phyloP scores from a whole-genome alignment of 2,113 vertebrate species.

The Candoia aspera region DNA sequence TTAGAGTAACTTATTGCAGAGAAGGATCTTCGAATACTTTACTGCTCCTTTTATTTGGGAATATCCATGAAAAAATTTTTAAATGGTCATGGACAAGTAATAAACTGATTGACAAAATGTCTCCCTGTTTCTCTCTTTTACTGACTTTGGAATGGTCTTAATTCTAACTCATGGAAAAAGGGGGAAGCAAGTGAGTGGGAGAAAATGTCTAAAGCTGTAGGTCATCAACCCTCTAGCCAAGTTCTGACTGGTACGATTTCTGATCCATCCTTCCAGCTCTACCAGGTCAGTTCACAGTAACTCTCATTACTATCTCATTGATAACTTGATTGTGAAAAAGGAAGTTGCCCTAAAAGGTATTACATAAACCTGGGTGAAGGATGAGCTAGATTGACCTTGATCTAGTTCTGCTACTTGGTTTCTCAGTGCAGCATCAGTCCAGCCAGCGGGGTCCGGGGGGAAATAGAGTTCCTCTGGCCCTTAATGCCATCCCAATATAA shows the following conservation, averaged over 20 bases:
- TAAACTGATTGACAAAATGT: not conserved
- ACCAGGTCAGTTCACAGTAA: not conserved
- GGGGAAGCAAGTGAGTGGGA: not conserved
- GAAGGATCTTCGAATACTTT: not conserved
- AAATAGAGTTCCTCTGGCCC: not conserved
- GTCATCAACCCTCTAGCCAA: not conserved
- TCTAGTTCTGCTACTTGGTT: not conserved
- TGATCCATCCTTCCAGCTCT: not conserved
- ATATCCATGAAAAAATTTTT: not conserved
- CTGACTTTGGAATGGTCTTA: not conserved
- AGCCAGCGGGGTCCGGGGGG: not conserved
- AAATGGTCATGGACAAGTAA: not conserved
- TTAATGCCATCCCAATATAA: not conserved
- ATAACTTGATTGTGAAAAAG: not conserved
- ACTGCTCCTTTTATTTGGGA: not conserved
- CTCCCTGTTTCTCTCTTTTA: not conserved
- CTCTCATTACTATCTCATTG: not conserved
- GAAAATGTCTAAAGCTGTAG: not conserved
- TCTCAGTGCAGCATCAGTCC: not conserved
- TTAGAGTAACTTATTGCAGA: not conserved
- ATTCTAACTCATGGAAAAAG: not conserved
- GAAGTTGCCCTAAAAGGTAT: not conserved
- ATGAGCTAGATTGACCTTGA: not conserved
- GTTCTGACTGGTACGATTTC: not conserved
- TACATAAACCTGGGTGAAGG: not conserved